A percentile compares a stretch with the other conserved stretches of the same genome.
phyloP scores from a whole-genome alignment of 2,888 invertebrate species.

The Tenthredo livida region DNA sequence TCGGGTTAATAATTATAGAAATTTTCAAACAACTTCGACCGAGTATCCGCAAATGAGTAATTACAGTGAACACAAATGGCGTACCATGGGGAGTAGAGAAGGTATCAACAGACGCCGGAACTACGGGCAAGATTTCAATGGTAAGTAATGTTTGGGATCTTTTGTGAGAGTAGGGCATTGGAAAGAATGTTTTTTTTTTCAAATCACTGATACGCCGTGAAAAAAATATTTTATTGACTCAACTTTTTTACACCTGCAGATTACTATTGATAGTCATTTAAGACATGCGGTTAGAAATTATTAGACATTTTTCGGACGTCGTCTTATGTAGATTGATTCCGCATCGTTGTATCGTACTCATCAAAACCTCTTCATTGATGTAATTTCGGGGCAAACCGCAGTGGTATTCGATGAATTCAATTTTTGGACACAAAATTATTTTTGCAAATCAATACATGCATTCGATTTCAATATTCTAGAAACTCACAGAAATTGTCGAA shows the following conservation, averaged over 20 bases:
- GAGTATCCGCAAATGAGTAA: conserved; percentile 72
- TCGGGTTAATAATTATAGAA: conserved; percentile 66
- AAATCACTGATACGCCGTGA: too few relatives aligned
- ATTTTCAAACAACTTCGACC: conserved; percentile 59
- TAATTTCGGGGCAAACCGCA: too few relatives aligned
- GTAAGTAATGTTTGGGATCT: conserved; percentile 31
- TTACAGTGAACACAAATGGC: conserved; percentile 72
- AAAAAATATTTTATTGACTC: too few relatives aligned
- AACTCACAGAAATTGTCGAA: background rate
- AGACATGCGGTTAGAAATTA: too few relatives aligned
- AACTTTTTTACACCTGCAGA: too few relatives aligned
- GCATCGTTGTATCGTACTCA: too few relatives aligned
- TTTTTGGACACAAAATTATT: background rate
- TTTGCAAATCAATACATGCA: background rate
- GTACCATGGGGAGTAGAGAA: conserved; percentile 70
- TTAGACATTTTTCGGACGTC: too few relatives aligned
- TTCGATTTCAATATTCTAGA: background rate
- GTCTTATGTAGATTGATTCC: too few relatives aligned
- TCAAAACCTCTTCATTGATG: too few relatives aligned
- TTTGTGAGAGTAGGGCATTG: too few relatives aligned
- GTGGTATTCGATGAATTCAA: too few relatives aligned
- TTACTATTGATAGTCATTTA: too few relatives aligned
- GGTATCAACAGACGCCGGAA: conserved; percentile 65
- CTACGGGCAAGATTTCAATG: background rate
- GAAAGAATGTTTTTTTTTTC: background rate